Evolutionary conservation across 2,888 invertebrate species (phyloP), one percentile per base, ranked within the genome.

Genomic region (Lottia gigantea): DNA sequence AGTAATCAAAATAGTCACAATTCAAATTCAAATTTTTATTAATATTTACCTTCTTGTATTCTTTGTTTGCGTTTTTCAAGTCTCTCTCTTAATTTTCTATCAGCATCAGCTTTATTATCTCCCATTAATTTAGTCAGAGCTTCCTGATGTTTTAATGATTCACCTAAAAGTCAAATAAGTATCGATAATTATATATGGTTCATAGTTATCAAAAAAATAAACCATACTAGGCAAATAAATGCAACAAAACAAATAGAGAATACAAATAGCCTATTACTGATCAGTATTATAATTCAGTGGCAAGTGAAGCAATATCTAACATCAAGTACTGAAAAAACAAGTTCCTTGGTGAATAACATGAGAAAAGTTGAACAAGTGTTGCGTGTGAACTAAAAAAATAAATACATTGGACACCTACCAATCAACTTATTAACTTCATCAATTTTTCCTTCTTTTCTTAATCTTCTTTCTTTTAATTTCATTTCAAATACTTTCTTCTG

Each of bases 381-480:
- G 31, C 2, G 31, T n/a, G 31, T 31, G 31, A 31, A 31, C 31
- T 6, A 31, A 40, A 6, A 31, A 31, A 31, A 31, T 6, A 31
- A 40, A 40, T 6, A 40, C 7, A 40, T 40, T 40, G 7, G 11
- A 11, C 40, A 40, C 31, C 31, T n/a, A 75, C 75, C 75, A 25
- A 75, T 55, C 31, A 81, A 71, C 16, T 79, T 80, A 31, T 76
- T 78, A 1, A 81, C 80, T 70, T 85, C 84, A 73, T 84, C 83
- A 47, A 74, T 47, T 62, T 76, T 78, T 1, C 83, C 84, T n/a
- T 80, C 80, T 62, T 76, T 70, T 16, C 81, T 68, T 16, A 85
- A 77, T 67, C 80, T 78, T 69, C 78, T 74, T 67, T 85, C 83
- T 72, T 81, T 82, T 66, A 82, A 66, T 66, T 82, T 83, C 11